Evolutionary conservation across 2,113 vertebrate genomes (phyloP), one percentile per base, ranked within the genome.

Genomic region (Coptodon rendalli): DNA sequence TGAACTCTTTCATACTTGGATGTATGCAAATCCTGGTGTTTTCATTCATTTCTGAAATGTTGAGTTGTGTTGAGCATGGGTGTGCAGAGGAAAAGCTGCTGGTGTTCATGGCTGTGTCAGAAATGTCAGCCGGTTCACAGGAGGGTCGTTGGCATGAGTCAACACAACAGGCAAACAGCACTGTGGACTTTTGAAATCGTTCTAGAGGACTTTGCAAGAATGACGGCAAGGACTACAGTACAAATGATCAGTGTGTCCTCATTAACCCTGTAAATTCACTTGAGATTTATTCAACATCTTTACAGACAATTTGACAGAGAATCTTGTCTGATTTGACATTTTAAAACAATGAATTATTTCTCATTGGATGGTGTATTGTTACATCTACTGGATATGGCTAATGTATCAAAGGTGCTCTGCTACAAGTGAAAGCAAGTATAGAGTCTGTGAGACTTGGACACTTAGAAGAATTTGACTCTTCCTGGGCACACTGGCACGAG

Each of bases 401-500:
- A 40, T 61, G 36, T 78, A 54, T 80, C 6, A 71, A 34, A 63
- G 22, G 71, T 85, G 80, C 13, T 63, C 9, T 52, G 63, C 29
- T 22, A 81, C 50, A 48, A 83, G 66, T 86, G 63, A 11, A 79
- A 52, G 38, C 12, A 85, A 29, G 5, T 8, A 45, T 27, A 80
- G 34, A 86, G 82, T 94, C 66, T 82, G 14, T 87, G 43, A 11
- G 45, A 80, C 12, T 6, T 68, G 12, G 61, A 82, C 16, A 45
- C 22, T 93, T 84, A 95, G 61, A 96, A 97, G 80, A 92, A 92
- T 61, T 84, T 83, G 54, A 91, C 14, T 79, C 86, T 95, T 81
- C 96, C 96, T 61, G 96, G 96, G 78, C 96, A 97, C 9, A 80
- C 4, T 19, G 85, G 93, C 5, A 66, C 4, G 4, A 56, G 12